These are phyloP conservation scores for Phyto melanocephala DNA, from an alignment of 2,888 invertebrate genomes.

Conservation along the genomic window DNA sequence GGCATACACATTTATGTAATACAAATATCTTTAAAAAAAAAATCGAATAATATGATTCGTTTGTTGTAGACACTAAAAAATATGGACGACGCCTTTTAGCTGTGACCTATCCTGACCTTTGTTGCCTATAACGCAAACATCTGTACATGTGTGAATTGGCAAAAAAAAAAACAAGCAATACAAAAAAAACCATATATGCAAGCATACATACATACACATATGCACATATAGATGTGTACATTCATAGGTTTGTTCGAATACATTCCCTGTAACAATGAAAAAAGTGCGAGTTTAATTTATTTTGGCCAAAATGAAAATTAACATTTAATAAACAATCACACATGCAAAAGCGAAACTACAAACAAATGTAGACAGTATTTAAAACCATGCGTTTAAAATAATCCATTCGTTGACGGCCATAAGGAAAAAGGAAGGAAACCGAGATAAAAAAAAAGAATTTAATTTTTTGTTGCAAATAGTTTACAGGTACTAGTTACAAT, in stretches of 20 bases:
- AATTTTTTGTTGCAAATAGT: too few species aligned
- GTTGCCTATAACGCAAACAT: conserved; percentile 72
- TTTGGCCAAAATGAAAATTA: conserved; percentile 59
- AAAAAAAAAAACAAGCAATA: conserved; percentile 46
- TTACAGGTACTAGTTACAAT: too few species aligned
- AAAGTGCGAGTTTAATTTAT: conserved; percentile 61
- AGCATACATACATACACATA: conserved; percentile 6
- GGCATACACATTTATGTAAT: too few species aligned
- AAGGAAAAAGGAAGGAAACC: too few species aligned
- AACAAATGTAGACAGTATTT: background rate
- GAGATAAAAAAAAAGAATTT: too few species aligned
- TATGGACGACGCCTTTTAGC: conserved; percentile 79
- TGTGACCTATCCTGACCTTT: conserved; percentile 80
- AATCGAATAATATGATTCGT: conserved; percentile 35
- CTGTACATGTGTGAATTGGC: conserved; percentile 39
- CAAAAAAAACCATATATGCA: too few species aligned
- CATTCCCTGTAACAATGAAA: conserved; percentile 45
- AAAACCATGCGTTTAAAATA: conserved; percentile 15
- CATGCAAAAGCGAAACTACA: background rate
- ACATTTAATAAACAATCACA: conserved; percentile 44
- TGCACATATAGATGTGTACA: background rate
- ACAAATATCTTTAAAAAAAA: too few species aligned
- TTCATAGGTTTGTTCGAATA: background rate
- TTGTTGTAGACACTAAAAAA: conserved; percentile 44
- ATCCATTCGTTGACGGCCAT: background rate